phyloP scores from a whole-genome alignment of 2,797 vertebrate genomes.

The Pelodytes ibericus region DNA sequence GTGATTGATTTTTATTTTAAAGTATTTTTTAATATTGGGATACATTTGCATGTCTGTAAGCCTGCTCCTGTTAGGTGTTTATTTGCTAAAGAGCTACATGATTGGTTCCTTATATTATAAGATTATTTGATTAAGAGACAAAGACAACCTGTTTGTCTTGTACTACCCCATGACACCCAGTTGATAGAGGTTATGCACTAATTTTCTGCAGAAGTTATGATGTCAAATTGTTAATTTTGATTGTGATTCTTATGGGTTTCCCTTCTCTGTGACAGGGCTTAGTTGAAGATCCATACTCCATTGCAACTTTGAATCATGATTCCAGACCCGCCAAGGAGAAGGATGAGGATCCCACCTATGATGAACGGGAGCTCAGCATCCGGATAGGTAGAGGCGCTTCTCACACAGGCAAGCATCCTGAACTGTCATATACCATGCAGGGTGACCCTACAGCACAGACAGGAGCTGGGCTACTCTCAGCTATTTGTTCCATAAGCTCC shows the following conservation, averaged over 20 bases:
- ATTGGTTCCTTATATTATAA: too few relatives aligned
- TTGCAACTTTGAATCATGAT: constrained; percentile 74
- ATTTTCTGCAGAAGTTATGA: too few relatives aligned
- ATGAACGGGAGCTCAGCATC: constrained; percentile 82
- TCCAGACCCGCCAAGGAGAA: constrained; percentile 76
- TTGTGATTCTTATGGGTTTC: background rate
- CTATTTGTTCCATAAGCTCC: background rate
- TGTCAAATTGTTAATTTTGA: too few relatives aligned
- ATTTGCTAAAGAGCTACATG: too few relatives aligned
- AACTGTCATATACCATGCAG: constrained; percentile 75
- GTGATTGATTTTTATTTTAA: too few relatives aligned
- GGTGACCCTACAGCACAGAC: background rate
- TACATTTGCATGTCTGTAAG: too few relatives aligned
- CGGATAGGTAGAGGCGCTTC: constrained; percentile 92
- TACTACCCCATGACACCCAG: too few relatives aligned
- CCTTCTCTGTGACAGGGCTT: constrained; percentile 76
- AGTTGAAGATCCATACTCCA: constrained; percentile 73
- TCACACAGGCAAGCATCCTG: constrained; percentile 89
- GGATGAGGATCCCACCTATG: constrained; percentile 59
- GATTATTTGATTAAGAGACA: too few relatives aligned
- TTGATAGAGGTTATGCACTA: too few relatives aligned
- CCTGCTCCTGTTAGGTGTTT: too few relatives aligned
- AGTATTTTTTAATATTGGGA: too few relatives aligned
- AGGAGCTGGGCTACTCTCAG: background rate
- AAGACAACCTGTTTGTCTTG: too few relatives aligned